Percentiles rank a stretch among this genome's conserved stretches.
These are phyloP conservation scores for Hirundo rustica DNA, from an alignment of 2,797 vertebrate genomes.

Conservation along the genomic window DNA sequence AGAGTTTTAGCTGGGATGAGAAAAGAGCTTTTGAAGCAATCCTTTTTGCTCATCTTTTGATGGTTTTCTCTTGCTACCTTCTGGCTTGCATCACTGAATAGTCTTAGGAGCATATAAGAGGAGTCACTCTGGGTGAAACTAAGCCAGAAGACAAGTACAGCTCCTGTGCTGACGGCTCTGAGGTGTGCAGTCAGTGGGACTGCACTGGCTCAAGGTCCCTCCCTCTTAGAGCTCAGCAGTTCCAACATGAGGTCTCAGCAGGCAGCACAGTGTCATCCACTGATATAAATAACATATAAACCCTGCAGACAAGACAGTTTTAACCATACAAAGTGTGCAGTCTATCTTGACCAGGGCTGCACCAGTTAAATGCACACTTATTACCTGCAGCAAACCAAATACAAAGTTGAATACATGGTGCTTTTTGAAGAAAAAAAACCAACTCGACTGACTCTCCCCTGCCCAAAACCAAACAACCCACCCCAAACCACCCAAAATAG, in stretches of 20 bases:
- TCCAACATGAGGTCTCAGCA: background rate
- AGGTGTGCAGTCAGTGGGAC: background rate
- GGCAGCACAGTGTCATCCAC: fast-evolving
- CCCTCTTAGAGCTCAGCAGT: background rate
- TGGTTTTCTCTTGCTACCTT: background rate
- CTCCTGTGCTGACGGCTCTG: background rate
- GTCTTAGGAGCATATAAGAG: background rate
- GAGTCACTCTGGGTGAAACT: background rate
- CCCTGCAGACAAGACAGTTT: background rate
- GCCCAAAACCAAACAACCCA: background rate
- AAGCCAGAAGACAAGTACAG: background rate
- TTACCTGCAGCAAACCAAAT: background rate
- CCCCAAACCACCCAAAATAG: background rate
- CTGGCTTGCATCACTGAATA: background rate
- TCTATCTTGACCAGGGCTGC: background rate
- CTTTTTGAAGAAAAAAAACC: background rate
- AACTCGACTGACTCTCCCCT: background rate
- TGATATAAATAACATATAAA: background rate
- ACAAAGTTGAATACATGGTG: fast-evolving
- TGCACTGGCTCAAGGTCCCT: background rate
- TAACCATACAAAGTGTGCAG: background rate
- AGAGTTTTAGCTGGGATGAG: background rate
- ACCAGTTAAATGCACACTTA: background rate
- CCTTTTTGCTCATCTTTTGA: background rate
- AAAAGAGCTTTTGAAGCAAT: background rate